Base-by-base conservation (phyloP, 2,888 invertebrate genomes). In the Pinctada fucata region DNA sequence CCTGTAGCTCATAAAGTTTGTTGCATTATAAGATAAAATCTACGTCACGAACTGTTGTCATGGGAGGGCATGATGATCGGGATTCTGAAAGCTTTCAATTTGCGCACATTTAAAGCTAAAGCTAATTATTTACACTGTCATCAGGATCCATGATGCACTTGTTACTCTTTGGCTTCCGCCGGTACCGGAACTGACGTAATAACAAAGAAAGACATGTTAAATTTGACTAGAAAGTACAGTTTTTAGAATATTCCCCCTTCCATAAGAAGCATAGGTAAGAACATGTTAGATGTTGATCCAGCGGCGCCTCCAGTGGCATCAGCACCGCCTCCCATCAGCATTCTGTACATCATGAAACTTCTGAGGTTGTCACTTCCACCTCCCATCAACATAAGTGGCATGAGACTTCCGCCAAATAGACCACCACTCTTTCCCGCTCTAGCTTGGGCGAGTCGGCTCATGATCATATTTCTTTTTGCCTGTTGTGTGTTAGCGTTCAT, bases 71-170 rank as follows among this genome's bases (percentile, higher is more conserved):
- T 10, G 6, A 58, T 13, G 13, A 10, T 58, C 13, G 13, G 13
- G 58, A 6, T 6, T 10, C 58, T 10, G 58, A 58, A 58, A 58
- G 58, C 58, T 58, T 58, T 58, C 58, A 58, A 31, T 58, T 58
- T 13, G 58, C 58, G 13, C 13, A 58, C 58, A 58, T 31, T 31
- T 31, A 31, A 31, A 31, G 31, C 31, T 31, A 31, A 31, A 31
- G 13, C 58, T 10, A 58, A 58, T 13, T 58, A 58, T 58, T 10
- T 58, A 58, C 58, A 58, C 31, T 31, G 13, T 58, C 58, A 58
- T 58, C 58, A 58, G 58, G 58, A 58, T 58, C 58, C 58, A 58
- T 58, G 58, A 58, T 58, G 58, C 58, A 58, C 58, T 13, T 58
- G 58, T 58, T 13, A 58, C 58, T 10, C 58, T 6, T 58, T 13